phyloP scores from a whole-genome alignment of 2,113 vertebrate species.

The Nesoenas mayeri region DNA sequence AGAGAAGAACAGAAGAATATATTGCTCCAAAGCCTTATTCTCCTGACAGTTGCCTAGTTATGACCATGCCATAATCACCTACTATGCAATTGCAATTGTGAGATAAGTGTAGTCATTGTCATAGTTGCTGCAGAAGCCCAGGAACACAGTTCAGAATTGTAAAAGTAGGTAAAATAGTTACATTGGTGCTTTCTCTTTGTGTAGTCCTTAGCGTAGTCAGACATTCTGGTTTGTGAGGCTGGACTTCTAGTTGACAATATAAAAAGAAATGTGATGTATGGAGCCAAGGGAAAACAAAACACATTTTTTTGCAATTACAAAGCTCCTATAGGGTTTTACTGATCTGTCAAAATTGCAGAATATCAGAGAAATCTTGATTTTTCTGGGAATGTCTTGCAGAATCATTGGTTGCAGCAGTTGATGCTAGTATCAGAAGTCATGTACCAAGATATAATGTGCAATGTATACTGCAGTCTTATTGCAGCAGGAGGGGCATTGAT shows the following conservation, averaged over 20 bases:
- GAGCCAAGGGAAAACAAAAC: neutral
- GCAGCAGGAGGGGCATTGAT: neutral
- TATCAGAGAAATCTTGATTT: neutral
- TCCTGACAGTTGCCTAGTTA: neutral
- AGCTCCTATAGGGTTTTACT: neutral
- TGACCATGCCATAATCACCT: neutral
- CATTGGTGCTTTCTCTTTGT: neutral
- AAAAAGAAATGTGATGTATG: neutral
- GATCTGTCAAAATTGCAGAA: neutral
- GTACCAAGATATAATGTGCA: neutral
- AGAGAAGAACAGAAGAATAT: no score
- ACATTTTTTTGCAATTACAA: neutral
- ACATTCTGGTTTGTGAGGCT: neutral
- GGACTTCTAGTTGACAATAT: neutral
- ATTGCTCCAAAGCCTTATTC: neutral
- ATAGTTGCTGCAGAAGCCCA: neutral
- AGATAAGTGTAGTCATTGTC: neutral
- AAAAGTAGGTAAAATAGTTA: neutral
- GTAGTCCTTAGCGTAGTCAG: neutral
- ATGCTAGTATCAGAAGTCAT: neutral
- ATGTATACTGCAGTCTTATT: neutral
- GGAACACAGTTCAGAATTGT: neutral
- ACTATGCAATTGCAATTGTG: accelerated
- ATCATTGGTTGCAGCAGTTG: neutral
- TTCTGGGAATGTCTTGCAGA: neutral